phyloP scores from a whole-genome alignment of 2,113 vertebrate species.

The Tyrannus savana region DNA sequence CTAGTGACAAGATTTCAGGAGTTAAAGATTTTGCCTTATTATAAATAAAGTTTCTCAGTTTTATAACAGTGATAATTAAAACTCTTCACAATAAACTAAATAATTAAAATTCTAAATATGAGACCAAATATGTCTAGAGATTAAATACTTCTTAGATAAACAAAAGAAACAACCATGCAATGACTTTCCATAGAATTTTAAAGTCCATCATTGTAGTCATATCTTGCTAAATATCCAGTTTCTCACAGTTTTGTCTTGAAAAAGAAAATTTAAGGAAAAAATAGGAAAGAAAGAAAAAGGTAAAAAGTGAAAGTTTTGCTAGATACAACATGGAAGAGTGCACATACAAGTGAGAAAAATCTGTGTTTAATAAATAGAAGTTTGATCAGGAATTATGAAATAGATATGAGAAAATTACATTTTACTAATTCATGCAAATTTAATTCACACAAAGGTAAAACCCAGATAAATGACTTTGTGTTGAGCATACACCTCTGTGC shows the following conservation, averaged over 20 bases:
- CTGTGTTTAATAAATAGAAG: neutral
- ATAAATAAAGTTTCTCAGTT: neutral
- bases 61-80: neutral
- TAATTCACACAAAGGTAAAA: neutral
- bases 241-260: neutral
- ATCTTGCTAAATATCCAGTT: neutral
- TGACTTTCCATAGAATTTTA: neutral
- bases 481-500: neutral
- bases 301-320: fast-evolving
- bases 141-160: neutral
- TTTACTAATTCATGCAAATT: neutral
- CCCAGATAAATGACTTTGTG: neutral
- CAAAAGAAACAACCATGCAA: neutral
- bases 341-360: neutral
- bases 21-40: neutral
- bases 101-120: neutral
- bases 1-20: neutral
- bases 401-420: neutral
- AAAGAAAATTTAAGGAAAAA: neutral
- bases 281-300: fast-evolving
- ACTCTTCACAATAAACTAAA: neutral
- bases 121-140: neutral
- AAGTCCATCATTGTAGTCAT: neutral
- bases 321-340: neutral
- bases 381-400: neutral